Conservation (phyloP, 2,113 vertebrate genomes). For the Lasiurus borealis region DNA sequence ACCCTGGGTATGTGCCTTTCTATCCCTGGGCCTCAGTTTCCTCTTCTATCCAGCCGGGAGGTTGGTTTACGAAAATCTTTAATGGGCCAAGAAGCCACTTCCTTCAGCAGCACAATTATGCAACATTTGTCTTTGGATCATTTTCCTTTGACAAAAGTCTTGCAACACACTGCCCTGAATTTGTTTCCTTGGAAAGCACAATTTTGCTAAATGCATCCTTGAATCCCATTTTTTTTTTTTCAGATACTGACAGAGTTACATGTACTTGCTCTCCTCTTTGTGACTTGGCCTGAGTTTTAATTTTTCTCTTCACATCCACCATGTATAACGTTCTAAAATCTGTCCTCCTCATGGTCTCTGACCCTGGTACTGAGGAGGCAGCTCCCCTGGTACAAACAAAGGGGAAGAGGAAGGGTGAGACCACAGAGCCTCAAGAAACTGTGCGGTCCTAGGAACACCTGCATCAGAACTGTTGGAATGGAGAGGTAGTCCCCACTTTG, state of each 20-base stretch:
- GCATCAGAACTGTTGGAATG: neutral
- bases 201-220: conserved; percentile 63
- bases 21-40: neutral
- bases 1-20: neutral
- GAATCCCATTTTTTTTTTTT: conserved; percentile 59
- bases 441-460: neutral
- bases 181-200: conserved; percentile 69
- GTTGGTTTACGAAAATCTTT: neutral
- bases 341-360: neutral
- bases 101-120: conserved; percentile 56
- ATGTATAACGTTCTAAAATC: neutral
- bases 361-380: neutral
- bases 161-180: conserved; percentile 41
- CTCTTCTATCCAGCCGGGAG: neutral
- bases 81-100: conserved; percentile 56
- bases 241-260: neutral
- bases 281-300: neutral
- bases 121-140: conserved; percentile 63
- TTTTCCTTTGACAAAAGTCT: conserved; percentile 53
- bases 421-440: neutral
- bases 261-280: neutral
- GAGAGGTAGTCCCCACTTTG: neutral
- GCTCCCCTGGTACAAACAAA: neutral
- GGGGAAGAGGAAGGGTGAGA: neutral
- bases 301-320: neutral